These are phyloP conservation scores for Manacus vitellinus DNA, from an alignment of 2,113 vertebrate species.

Conservation along the genomic window DNA sequence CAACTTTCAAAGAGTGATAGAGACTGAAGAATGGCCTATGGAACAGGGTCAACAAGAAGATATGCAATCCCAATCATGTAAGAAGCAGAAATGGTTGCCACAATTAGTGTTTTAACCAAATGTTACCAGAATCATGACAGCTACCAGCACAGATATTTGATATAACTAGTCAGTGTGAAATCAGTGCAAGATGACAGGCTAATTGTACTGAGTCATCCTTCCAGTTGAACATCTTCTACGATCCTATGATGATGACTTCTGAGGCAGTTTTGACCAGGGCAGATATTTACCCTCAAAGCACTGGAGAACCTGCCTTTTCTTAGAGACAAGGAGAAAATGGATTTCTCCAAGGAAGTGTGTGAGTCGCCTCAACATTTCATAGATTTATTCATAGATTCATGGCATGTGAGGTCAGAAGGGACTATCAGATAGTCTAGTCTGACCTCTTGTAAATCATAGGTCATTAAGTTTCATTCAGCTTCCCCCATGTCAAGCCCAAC, in stretches of 20 bases:
- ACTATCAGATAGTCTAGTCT: background rate
- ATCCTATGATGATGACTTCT: background rate
- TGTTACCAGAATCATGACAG: background rate
- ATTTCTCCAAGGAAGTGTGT: background rate
- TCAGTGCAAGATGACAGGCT: background rate
- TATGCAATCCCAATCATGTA: background rate
- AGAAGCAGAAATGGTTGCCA: background rate
- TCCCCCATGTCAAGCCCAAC: background rate
- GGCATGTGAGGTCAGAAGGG: background rate
- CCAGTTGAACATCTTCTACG: background rate
- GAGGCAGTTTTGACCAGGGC: background rate
- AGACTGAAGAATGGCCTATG: background rate
- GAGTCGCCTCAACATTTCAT: background rate
- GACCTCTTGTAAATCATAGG: background rate
- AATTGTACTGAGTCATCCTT: background rate
- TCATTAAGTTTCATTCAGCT: background rate
- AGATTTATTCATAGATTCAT: background rate
- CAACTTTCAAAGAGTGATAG: background rate
- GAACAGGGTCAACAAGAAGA: background rate
- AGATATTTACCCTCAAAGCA: background rate
- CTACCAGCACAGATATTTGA: rapidly evolving
- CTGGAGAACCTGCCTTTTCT: background rate
- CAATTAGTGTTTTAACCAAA: background rate
- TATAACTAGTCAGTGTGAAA: background rate
- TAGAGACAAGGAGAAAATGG: background rate